Evolutionary conservation across 2,113 vertebrate species (phyloP), one percentile per base, ranked within the genome.

Genomic region (Martes martes): DNA sequence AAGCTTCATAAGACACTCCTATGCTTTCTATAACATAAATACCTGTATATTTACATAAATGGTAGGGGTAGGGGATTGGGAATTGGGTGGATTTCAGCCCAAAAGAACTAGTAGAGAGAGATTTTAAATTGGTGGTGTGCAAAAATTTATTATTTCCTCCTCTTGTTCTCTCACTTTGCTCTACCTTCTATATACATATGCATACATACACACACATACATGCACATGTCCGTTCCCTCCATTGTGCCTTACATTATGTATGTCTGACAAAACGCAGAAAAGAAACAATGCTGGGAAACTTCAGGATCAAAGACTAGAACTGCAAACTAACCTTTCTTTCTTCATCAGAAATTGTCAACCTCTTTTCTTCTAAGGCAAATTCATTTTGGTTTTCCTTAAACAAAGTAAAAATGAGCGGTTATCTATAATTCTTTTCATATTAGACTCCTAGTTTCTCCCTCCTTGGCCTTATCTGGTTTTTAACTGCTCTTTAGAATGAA

Each of bases 221-320:
- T 14, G 16, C 9, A 23, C 33, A 61, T 3, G 33, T 39, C 78
- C n/a, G 11, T 47, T 73, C 24, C 45, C 74, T 95, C 39, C 36
- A 89, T 93, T 97, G 86, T 97, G 81, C 80, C 94, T 97, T 65
- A 87, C 65, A 19, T 61, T 92, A 93, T 18, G 82, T 97, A 98
- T 98, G 89, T 97, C 55, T 98, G 97, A 92, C 97, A 98, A 97
- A 97, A 97, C 93, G 81, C 73, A 94, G 96, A 98, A 93, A 94
- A 67, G 96, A 96, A 96, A 97, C 95, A 98, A 95, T 96, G 89
- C 94, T 98, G 97, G 98, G 97, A 98, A 98, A 96, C 93, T 71
- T 95, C 80, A 87, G 93, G 91, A 81, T 91, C 97, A 97, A 97
- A 94, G 55, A 98, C 96, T 91, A 96, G 82, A 95, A 94, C 83